Evolutionary conservation across 2,113 vertebrate species (phyloP), one percentile per base, ranked within the genome.

Genomic region (Saccopteryx bilineata): DNA sequence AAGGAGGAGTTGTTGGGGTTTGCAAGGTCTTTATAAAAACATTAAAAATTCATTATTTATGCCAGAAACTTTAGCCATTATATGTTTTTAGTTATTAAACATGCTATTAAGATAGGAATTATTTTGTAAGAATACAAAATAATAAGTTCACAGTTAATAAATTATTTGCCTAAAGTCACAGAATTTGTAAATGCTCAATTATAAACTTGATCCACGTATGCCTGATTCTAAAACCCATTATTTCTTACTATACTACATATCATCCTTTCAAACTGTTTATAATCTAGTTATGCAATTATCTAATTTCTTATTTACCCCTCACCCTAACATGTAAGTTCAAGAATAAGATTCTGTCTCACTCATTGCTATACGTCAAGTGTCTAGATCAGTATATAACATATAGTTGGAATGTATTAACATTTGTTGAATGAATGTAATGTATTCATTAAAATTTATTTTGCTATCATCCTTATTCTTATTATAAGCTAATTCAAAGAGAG

Each of bases 391-490:
- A 10, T 54, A 66, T 63, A 50, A 33, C 23, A 58, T 52, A 69
- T 2, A 90, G 19, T 90, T 90, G 19, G 3, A 6, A 85, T 21
- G 90, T 92, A 94, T 52, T 75, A 75, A 63, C 15, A 65, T 56
- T 81, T 68, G 0, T 21, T 93, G 52, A 90, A 93, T 60, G 52
- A 78, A 60, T 58, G 12, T 46, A 81, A 82, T 78, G 72, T 68
- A 84, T 78, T n/a, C 14, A 84, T 48, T 24, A 83, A 66, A 66
- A 48, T 50, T 33, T 39, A 58, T 89, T 94, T 89, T 80, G n/a
- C 28, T 74, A 60, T 81, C 56, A 56, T 84, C 15, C 58, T 74
- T 68, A 46, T 46, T 87, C 3, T 76, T 79, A 75, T 80, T 81
- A 63, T 61, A 61, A 24, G 1, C 9, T 91, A 66, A 79, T 79